Conservation (phyloP, 2,113 vertebrate species). For the Sinocyclocheilus anshuiensis region DNA sequence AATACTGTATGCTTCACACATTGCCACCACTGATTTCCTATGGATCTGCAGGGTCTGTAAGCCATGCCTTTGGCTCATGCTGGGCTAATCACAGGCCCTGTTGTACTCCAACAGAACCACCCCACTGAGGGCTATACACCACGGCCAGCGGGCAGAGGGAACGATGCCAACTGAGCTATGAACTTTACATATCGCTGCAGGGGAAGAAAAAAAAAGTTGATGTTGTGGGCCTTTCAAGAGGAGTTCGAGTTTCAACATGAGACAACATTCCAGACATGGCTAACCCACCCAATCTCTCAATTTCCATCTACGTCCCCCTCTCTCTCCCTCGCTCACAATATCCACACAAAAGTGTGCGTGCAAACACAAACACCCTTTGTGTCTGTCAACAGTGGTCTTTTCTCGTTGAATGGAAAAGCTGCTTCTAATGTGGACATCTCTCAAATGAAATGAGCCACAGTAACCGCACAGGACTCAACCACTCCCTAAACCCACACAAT, state of each 20-base stretch:
- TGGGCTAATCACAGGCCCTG: conserved; percentile 25
- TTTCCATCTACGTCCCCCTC: conserved; percentile 22
- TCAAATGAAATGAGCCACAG: conserved; percentile 50
- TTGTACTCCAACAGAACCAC: conserved; percentile 31
- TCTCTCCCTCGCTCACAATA: conserved; percentile 28
- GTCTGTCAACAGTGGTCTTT: conserved; percentile 58
- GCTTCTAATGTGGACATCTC: conserved; percentile 53
- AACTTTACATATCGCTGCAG: conserved; percentile 61
- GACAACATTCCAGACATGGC: conserved; percentile 76
- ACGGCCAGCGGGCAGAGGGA: conserved; percentile 57
- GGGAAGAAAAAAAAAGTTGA: conserved; percentile 59
- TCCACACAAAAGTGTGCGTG: conserved; percentile 43
- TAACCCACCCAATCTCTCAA: conserved; percentile 65
- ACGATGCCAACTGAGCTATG: conserved; percentile 59
- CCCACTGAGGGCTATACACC: conserved; percentile 16
- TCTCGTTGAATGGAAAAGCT: conserved; percentile 42
- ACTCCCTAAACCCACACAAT: conserved; percentile 36
- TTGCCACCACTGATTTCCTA: neutral
- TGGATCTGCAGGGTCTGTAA: neutral
- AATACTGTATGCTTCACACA: neutral
- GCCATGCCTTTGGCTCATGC: neutral
- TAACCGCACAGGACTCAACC: conserved; percentile 42
- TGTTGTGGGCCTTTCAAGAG: conserved; percentile 64
- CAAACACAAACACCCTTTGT: conserved; percentile 57
- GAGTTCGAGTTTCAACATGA: conserved; percentile 77